These are phyloP conservation scores for Cephus spinipes DNA, from an alignment of 2,888 invertebrate genomes.

Conservation along the genomic window DNA sequence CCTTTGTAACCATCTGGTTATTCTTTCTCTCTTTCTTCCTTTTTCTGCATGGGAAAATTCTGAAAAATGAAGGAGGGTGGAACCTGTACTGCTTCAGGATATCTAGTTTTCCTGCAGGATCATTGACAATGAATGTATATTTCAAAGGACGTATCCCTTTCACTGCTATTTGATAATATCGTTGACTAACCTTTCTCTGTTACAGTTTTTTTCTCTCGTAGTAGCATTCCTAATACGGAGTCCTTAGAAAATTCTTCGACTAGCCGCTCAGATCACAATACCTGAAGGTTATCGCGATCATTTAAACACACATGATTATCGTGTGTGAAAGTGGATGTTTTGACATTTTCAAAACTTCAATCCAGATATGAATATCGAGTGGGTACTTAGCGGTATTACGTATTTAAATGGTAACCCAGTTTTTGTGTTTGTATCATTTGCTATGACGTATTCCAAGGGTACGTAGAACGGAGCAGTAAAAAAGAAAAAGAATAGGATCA, in stretches of 20 bases:
- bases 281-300: background rate
- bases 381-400: background rate
- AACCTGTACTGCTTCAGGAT: background rate
- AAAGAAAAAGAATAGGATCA: background rate
- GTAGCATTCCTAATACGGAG: background rate
- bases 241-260: background rate
- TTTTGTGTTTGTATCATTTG: background rate
- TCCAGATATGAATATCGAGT: background rate
- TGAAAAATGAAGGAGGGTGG: background rate
- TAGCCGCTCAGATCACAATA: background rate
- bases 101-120: background rate
- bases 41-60: background rate
- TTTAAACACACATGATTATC: background rate
- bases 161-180: background rate
- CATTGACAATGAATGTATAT: background rate
- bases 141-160: background rate
- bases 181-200: background rate
- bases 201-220: background rate
- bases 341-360: background rate
- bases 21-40: background rate
- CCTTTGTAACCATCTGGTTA: background rate
- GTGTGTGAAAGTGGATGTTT: background rate
- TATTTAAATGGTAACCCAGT: background rate
- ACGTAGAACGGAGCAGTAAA: background rate
- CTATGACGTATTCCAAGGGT: background rate